Evolutionary conservation across 1,140 invertebrate genomes (phyloP).

Genomic region (Diuraphis noxia): DNA sequence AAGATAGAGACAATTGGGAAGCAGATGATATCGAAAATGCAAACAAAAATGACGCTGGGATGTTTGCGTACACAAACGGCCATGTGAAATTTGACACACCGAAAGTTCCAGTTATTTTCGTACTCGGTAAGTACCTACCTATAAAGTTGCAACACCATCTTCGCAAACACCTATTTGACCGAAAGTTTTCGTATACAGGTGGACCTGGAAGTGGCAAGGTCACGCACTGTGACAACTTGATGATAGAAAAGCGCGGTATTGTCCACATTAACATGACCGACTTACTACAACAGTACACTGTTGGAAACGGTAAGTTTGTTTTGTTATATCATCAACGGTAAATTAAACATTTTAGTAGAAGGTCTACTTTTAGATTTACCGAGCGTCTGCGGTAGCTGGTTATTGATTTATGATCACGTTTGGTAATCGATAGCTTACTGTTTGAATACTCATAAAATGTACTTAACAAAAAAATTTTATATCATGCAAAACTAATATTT

Average conservation of each 20-base stretch:
- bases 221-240: constrained; percentile 86
- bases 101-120: constrained; percentile 82
- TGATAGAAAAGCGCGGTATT: constrained; percentile 80
- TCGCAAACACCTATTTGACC: neutral
- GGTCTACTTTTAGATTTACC: too few species aligned
- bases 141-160: neutral
- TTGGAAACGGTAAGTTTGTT: constrained; percentile 74
- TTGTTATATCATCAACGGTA: neutral
- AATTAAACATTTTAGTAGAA: neutral
- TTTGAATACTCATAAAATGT: too few species aligned
- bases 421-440: neutral
- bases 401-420: neutral
- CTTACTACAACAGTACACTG: constrained; percentile 80
- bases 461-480: too few species aligned
- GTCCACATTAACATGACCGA: constrained; percentile 91
- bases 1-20: constrained; percentile 10
- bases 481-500: too few species aligned
- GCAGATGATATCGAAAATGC: constrained; percentile 65
- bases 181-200: constrained; percentile 62
- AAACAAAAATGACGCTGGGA: constrained; percentile 59
- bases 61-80: constrained; percentile 75
- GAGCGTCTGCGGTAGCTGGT: neutral
- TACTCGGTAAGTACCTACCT: constrained; percentile 78
- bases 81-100: constrained; percentile 81
- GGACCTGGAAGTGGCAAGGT: constrained; percentile 90